Evolutionary conservation across 2,113 vertebrate genomes (phyloP).

Genomic region (Glaucomys volans): DNA sequence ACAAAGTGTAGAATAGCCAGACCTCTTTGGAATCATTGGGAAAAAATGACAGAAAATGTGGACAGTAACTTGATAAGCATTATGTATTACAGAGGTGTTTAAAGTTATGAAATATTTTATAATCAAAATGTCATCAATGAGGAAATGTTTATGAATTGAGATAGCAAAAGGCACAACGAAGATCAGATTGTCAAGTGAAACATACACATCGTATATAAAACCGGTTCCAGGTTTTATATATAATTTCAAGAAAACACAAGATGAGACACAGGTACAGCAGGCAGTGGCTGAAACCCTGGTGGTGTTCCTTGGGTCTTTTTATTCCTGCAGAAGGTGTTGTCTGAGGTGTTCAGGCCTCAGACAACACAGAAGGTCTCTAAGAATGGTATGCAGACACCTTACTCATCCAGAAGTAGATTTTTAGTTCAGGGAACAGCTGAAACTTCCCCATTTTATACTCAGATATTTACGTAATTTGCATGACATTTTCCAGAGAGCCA

Average conservation of each 20-base stretch:
- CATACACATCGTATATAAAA: background rate
- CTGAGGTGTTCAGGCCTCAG: background rate
- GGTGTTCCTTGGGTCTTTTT: background rate
- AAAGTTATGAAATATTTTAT: background rate
- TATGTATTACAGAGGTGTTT: background rate
- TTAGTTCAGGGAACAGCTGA: constrained; percentile 52
- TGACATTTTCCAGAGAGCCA: constrained; percentile 62
- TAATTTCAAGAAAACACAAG: background rate
- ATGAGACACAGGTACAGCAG: background rate
- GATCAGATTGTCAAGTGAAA: background rate
- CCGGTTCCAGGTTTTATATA: background rate
- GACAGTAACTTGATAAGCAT: background rate
- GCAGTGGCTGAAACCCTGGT: background rate
- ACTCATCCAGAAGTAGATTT: constrained; percentile 18
- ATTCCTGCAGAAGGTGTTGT: background rate
- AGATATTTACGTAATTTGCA: constrained; percentile 53
- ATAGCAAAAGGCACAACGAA: background rate
- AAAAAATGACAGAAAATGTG: background rate
- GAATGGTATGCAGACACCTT: background rate
- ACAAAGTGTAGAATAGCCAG: background rate
- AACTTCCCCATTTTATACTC: constrained; percentile 64
- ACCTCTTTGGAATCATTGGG: constrained; percentile 3
- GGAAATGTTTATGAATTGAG: constrained; percentile 6
- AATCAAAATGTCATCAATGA: constrained; percentile 46
- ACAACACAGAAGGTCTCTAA: background rate